A percentile compares a stretch with the other conserved stretches of the same genome.
Evolutionary conservation across 1,140 invertebrate genomes (phyloP).

Genomic region (Drosophila lowei): DNA sequence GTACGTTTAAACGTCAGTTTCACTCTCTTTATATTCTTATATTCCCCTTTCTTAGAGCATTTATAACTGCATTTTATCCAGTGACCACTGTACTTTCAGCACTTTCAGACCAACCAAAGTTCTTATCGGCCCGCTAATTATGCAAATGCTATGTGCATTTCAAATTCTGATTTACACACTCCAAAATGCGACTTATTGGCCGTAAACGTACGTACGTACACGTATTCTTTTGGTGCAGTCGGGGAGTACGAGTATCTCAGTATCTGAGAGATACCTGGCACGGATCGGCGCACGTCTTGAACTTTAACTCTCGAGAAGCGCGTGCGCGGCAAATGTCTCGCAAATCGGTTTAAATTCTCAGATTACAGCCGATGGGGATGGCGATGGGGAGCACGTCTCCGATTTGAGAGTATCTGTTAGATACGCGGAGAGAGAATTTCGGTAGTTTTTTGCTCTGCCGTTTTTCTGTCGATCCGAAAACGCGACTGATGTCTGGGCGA

Average conservation of each 20-base stretch:
- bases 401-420: slow-evolving; percentile 47
- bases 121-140: slow-evolving; percentile 51
- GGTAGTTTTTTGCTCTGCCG: neutral
- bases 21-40: too few species aligned
- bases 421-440: slow-evolving; percentile 41
- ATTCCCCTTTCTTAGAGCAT: neutral
- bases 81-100: slow-evolving; percentile 26
- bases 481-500: slow-evolving; percentile 76
- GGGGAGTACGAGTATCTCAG: neutral
- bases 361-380: slow-evolving; percentile 23
- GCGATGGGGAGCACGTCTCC: slow-evolving; percentile 17
- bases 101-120: neutral
- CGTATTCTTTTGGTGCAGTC: slow-evolving; percentile 16
- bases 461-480: slow-evolving; percentile 41
- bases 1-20: too few species aligned
- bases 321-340: slow-evolving; percentile 47
- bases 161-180: slow-evolving; percentile 29
- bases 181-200: slow-evolving; percentile 27
- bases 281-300: slow-evolving; percentile 38
- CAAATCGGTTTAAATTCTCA: slow-evolving; percentile 17
- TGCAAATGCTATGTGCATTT: slow-evolving; percentile 61
- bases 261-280: slow-evolving; percentile 36
- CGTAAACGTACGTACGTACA: slow-evolving; percentile 7
- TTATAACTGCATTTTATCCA: neutral
- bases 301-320: slow-evolving; percentile 50